Evolutionary conservation across 2,113 vertebrate genomes (phyloP), one percentile per base, ranked within the genome.

Genomic region (human): DNA sequence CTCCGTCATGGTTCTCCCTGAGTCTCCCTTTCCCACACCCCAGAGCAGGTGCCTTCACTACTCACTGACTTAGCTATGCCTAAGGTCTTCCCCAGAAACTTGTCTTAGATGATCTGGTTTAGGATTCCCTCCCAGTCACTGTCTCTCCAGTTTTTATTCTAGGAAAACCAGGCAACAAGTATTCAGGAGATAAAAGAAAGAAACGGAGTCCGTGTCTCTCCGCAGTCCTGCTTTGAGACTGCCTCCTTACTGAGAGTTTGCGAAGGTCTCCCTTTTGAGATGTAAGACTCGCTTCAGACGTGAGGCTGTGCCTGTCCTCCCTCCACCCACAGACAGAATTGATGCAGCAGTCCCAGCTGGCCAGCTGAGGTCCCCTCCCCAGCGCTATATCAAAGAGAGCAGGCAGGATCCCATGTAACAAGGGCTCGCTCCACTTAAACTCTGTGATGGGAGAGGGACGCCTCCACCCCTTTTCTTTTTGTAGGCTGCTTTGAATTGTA

Each of bases 361-460:
- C 45, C 43, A 68, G 11, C 10, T 35, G 68, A 57, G 66, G 14
- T 86, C 40, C 68, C 25, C 30, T 68, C 14, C 40, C 17, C 30
- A n/a, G 55, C 8, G 25, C 48, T 23, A 40, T 30, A 81, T 40
- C 70, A 79, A n/a, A 92, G 82, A 80, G 14, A 84, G 75, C 18
- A 61, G 75, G 52, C 7, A 18, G 81, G 82, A 66, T 2, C 35
- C 18, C 79, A 10, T 0, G 10, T 38, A 55, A 64, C 32, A 32
- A 35, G 38, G 10, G 55, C 86, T 82, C 48, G 9, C 35, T 50
- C 57, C 18, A 17, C 52, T 38, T 43, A 40, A 82, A 32, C 64
- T 40, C 68, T 2, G 0, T 13, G 43, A 25, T 0, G 1, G 64
- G 61, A 83, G 35, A 84, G 13, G 8, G 64, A 61, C 0, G 0